A percentile compares a stretch with the other conserved stretches of the same genome.
These are phyloP conservation scores for Seira sanloemensis DNA, from an alignment of 2,888 invertebrate species.

Conservation along the genomic window DNA sequence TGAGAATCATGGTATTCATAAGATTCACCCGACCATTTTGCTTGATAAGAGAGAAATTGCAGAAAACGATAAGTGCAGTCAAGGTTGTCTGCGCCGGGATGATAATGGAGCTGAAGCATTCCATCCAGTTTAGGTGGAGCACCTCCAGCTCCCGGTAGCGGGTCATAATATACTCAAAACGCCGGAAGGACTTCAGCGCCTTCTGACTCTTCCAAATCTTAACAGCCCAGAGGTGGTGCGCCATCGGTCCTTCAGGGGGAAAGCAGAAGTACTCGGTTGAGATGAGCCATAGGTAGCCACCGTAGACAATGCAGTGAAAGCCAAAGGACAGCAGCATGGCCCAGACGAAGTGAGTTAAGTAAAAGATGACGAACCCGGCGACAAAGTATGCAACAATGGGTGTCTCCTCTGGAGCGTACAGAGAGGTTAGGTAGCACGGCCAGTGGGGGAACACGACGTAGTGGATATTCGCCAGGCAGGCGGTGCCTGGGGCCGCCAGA, in stretches of 20 bases:
- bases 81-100: conserved; percentile 2
- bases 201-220: background rate
- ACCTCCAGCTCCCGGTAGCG: conserved; percentile 28
- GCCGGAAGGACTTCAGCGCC: background rate
- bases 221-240: background rate
- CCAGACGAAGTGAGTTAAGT: conserved; percentile 24
- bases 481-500: background rate
- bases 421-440: conserved; percentile 33
- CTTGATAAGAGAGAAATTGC: conserved; percentile 30
- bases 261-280: conserved; percentile 27
- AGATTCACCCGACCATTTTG: background rate
- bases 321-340: conserved; percentile 2
- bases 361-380: conserved; percentile 11
- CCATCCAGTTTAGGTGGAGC: conserved; percentile 15
- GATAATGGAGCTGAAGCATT: conserved; percentile 14
- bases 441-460: conserved; percentile 32
- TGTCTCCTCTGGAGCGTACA: background rate
- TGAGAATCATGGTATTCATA: background rate
- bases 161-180: background rate
- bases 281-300: conserved; percentile 16
- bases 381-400: background rate
- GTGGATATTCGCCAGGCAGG: conserved; percentile 15
- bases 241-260: background rate
- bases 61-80: conserved; percentile 9
- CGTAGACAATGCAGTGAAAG: background rate